These are phyloP conservation scores for Tor tambroides DNA, from an alignment of 2,113 vertebrate species.

Conservation along the genomic window DNA sequence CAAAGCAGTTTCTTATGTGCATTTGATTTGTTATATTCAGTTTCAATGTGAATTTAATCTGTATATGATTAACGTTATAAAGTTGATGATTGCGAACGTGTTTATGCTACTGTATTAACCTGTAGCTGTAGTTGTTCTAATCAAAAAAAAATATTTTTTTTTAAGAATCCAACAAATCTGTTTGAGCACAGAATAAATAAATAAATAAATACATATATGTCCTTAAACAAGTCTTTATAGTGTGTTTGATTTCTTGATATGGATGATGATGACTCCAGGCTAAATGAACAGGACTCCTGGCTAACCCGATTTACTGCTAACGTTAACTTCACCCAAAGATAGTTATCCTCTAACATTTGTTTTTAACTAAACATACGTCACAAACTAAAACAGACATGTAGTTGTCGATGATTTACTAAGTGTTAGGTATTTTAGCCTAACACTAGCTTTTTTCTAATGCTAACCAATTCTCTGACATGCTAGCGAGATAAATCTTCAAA, in stretches of 20 bases:
- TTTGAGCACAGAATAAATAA: not conserved
- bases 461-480: constrained; percentile 21
- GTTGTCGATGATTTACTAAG: not conserved
- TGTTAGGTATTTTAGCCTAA: not conserved
- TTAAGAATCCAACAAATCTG: not conserved
- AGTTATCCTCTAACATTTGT: not conserved
- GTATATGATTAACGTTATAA: not conserved
- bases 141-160: not conserved
- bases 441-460: constrained; percentile 34
- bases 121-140: not conserved
- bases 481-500: constrained; percentile 28
- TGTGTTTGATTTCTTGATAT: not conserved
- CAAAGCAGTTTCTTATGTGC: not conserved
- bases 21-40: not conserved
- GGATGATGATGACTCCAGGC: not conserved
- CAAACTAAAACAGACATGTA: not conserved
- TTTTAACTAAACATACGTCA: not conserved
- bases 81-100: not conserved
- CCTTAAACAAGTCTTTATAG: not conserved
- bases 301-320: not conserved
- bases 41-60: not conserved
- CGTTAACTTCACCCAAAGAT: constrained; percentile 17
- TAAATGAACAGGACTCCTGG: constrained; percentile 1
- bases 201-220: not conserved
- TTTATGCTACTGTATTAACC: not conserved